These are phyloP conservation scores for Drosophila jambulina DNA, from an alignment of 1,140 invertebrate genomes.

Conservation along the genomic window DNA sequence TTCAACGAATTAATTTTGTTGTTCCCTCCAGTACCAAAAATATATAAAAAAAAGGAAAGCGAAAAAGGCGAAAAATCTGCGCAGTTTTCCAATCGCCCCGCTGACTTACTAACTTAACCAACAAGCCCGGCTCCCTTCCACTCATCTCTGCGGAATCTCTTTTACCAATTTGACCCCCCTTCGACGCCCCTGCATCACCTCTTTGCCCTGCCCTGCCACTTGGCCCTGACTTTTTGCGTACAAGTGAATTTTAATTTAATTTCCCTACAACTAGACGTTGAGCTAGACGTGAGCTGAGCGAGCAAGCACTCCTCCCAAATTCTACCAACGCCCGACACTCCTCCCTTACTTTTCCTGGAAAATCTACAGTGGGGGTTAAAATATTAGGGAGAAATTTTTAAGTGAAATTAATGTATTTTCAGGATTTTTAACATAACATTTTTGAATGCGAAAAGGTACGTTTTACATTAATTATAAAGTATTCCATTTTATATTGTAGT, in stretches of 20 bases:
- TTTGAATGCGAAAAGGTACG: not conserved
- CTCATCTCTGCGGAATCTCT: not conserved
- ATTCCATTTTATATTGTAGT: no score
- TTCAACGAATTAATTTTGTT: slow-evolving; percentile 80
- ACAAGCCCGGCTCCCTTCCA: slow-evolving; percentile 11
- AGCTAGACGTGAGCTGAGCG: slow-evolving; percentile 73
- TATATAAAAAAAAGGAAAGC: slow-evolving; percentile 20
- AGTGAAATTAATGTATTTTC: not conserved
- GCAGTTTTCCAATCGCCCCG: slow-evolving; percentile 71
- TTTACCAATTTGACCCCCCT: not conserved
- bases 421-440: not conserved
- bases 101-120: slow-evolving; percentile 72
- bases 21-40: slow-evolving; percentile 29
- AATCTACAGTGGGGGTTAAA: not conserved
- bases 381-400: not conserved
- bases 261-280: slow-evolving; percentile 80
- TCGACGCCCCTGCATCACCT: not conserved
- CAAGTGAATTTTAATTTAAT: slow-evolving; percentile 83
- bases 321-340: not conserved
- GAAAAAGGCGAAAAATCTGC: slow-evolving; percentile 68
- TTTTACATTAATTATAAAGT: not conserved
- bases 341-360: not conserved
- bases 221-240: slow-evolving; percentile 71
- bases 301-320: slow-evolving; percentile 34
- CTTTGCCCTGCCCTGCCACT: slow-evolving; percentile 34